These are phyloP conservation scores for Nothoprocta perdicaria DNA, from an alignment of 2,113 vertebrate genomes.

Conservation along the genomic window DNA sequence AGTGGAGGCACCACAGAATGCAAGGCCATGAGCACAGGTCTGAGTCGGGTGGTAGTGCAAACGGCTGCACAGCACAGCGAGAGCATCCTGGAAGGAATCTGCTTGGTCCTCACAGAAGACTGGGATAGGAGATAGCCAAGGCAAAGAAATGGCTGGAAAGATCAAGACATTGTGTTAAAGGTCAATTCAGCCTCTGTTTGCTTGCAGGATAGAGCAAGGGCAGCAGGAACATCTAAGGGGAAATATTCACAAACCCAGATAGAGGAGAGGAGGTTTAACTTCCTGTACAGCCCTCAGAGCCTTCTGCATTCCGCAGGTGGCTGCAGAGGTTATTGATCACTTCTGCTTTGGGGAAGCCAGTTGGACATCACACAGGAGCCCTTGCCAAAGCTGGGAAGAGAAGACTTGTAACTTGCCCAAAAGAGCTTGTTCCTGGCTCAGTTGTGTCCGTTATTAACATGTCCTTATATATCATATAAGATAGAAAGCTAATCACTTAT, in stretches of 20 bases:
- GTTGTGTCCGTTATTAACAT: neutral
- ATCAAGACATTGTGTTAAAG: too few species aligned
- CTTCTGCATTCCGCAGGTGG: neutral
- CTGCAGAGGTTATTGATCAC: neutral
- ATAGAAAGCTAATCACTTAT: neutral
- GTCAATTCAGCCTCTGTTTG: neutral
- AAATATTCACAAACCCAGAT: neutral
- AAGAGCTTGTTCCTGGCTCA: slow-evolving; percentile 26
- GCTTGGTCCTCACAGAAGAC: neutral
- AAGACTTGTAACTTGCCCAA: slow-evolving; percentile 3
- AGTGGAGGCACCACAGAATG: neutral
- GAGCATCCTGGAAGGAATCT: rapidly evolving
- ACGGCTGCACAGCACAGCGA: too few species aligned
- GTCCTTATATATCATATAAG: neutral
- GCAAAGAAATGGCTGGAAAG: neutral
- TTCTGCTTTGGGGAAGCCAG: neutral
- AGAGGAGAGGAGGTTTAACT: neutral
- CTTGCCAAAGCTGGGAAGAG: neutral
- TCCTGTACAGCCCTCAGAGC: neutral
- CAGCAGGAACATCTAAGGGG: neutral
- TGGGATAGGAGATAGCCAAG: neutral
- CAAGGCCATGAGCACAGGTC: neutral
- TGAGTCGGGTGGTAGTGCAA: neutral
- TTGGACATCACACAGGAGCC: neutral
- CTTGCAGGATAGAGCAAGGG: neutral